Evolutionary conservation across 2,113 vertebrate species (phyloP).

Genomic region (Coreoperca whiteheadi): DNA sequence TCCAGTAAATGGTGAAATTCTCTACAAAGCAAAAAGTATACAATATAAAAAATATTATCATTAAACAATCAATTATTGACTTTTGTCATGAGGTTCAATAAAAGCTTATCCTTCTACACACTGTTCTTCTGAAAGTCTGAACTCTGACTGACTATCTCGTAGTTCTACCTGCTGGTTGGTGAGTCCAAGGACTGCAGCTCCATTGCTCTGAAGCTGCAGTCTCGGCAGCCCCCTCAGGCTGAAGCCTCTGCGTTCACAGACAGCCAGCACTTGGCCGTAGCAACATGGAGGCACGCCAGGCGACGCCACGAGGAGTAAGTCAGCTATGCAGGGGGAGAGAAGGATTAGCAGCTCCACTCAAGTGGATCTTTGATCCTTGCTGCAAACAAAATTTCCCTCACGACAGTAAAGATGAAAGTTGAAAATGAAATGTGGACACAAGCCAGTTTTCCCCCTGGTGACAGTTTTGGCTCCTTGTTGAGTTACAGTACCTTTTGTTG

Average conservation of each 20-base stretch:
- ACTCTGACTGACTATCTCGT: background rate
- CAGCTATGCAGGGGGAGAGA: conserved; percentile 46
- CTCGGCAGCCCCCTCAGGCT: conserved; percentile 75
- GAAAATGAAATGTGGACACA: background rate
- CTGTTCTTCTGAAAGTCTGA: background rate
- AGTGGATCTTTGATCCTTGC: conserved; percentile 2
- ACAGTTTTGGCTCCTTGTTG: background rate
- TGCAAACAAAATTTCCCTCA: conserved; percentile 24
- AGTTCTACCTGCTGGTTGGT: conserved; percentile 77
- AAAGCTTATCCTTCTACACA: background rate
- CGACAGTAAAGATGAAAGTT: background rate
- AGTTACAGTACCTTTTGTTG: conserved; percentile 76
- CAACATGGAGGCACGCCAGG: conserved; percentile 74
- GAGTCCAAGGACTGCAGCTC: conserved; percentile 69
- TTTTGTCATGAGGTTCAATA: background rate
- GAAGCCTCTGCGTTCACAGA: conserved; percentile 78
- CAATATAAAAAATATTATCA: background rate
- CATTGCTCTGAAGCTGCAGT: conserved; percentile 68
- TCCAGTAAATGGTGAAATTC: background rate
- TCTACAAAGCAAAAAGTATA: background rate
- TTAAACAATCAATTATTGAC: background rate
- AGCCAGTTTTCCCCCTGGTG: background rate
- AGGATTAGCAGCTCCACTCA: conserved; percentile 17
- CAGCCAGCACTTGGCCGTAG: conserved; percentile 70
- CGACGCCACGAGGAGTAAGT: conserved; percentile 80